These are phyloP conservation scores for Petaurus breviceps DNA, from an alignment of 2,113 vertebrate species.

Conservation along the genomic window DNA sequence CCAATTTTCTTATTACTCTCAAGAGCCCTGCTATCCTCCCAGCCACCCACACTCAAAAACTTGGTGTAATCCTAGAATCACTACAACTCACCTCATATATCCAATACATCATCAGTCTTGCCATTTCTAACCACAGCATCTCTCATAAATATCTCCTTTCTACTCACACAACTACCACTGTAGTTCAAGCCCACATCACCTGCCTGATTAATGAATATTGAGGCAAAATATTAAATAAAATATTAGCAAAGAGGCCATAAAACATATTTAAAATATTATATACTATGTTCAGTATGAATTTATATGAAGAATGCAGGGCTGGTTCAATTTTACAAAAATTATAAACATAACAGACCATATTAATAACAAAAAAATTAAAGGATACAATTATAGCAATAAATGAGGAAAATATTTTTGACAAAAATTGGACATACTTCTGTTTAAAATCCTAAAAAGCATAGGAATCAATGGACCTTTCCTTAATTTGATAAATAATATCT, in stretches of 20 bases:
- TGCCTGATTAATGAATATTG: not conserved
- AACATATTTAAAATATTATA: not conserved
- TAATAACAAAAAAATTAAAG: no score
- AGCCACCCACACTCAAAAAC: not conserved
- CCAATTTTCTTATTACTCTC: not conserved
- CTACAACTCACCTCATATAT: not conserved
- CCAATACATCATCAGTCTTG: not conserved
- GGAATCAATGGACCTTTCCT: not conserved
- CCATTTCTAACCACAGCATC: not conserved
- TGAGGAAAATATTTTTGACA: no score
- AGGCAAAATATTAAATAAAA: not conserved
- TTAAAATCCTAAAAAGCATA: not conserved
- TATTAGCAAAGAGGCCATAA: not conserved
- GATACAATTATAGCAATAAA: no score
- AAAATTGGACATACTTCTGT: not conserved
- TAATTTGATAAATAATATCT: not conserved
- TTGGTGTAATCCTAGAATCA: not conserved
- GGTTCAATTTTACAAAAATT: no score
- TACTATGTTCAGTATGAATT: no score
- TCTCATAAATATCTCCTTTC: not conserved
- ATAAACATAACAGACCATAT: no score
- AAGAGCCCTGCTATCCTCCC: not conserved
- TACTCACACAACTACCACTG: not conserved
- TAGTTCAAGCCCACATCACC: not conserved
- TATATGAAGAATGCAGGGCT: no score